Evolutionary conservation across 2,113 vertebrate genomes (phyloP).

Genomic region (Oncorhynchus mykiss): DNA sequence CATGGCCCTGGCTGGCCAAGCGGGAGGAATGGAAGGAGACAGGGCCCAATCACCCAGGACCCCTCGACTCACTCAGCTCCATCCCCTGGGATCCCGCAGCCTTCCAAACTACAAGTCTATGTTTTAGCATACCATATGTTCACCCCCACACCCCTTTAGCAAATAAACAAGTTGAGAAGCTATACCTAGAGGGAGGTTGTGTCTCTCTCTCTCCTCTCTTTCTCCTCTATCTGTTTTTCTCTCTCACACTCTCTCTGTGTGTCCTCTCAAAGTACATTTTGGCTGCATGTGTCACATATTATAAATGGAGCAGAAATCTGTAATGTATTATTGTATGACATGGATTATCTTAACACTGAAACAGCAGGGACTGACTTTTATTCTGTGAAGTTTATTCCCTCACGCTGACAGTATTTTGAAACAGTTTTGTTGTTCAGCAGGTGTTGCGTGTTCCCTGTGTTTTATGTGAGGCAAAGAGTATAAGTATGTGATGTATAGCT

Average conservation of each 20-base stretch:
- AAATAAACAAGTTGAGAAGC: slow-evolving; percentile 80
- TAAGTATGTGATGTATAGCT: too few species aligned
- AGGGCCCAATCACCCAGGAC: slow-evolving; percentile 67
- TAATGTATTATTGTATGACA: not conserved
- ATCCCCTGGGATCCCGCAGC: slow-evolving; percentile 69
- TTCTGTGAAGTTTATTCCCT: not conserved
- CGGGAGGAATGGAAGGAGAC: slow-evolving; percentile 78
- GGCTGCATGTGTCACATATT: not conserved
- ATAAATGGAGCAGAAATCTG: not conserved
- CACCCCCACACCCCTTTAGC: slow-evolving; percentile 53
- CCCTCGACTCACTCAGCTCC: slow-evolving; percentile 67
- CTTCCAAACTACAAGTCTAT: slow-evolving; percentile 77
- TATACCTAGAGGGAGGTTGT: slow-evolving; percentile 71
- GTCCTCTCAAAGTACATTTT: not conserved
- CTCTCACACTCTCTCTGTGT: slow-evolving; percentile 8
- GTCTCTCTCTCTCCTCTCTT: slow-evolving; percentile 56
- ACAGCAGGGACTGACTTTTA: not conserved
- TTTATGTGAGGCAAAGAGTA: too few species aligned
- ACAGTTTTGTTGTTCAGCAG: too few species aligned
- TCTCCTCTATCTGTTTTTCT: slow-evolving; percentile 32
- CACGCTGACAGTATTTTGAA: too few species aligned
- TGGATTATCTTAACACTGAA: not conserved
- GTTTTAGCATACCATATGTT: slow-evolving; percentile 83
- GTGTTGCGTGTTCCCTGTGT: too few species aligned
- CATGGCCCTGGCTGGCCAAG: slow-evolving; percentile 66